Evolutionary conservation across 2,888 invertebrate species (phyloP), one percentile per base, ranked within the genome.

Genomic region (Bhutanitis thaidina): DNA sequence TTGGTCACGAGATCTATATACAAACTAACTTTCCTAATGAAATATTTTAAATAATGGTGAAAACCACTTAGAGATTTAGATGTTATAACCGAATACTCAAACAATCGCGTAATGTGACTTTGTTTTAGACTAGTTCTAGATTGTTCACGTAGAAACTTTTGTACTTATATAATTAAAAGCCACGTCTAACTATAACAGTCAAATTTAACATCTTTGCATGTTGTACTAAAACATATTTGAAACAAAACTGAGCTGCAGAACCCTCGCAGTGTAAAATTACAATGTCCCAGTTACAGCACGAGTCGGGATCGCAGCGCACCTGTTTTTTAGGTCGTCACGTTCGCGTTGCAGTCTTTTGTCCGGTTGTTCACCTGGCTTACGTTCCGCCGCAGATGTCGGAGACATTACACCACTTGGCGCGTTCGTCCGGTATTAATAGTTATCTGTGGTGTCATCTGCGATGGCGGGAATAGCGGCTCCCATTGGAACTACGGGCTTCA

Each of bases 331-430:
- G 44, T 50, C 43, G 44, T 2, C 34, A 30, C 39, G 34, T 32
- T 12, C 49, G 10, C 20, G 20, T 50, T 44, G 44, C 39, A 50
- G 27, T 44, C 16, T 35, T 44, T 35, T 29, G 44, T 44, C 39
- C 39, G 49, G 43, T 50, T 50, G 44, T 50, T 50, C 44, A 50
- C 50, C 50, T 50, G 44, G 37, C 12, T 29, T 7, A 7, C 30
- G 29, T n/a, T 13, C 12, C n/a, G 30, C n/a, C 13, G 38, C 5
- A 20, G 20, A 47, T 14, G 39, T 47, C 40, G 12, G 47, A 48
- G 27, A 48, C 35, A 13, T 4, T 10, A 7, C 38, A 8, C 7
- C 39, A 1, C 27, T 10, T 36, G 36, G 14, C 32, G 15, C 14
- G 14, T 43, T 32, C 38, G 25, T 25, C 43, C 43, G 16, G 38